Percentiles rank a stretch among this genome's conserved stretches.
phyloP scores from a whole-genome alignment of 2,113 vertebrate genomes.

The Daboia siamensis region DNA sequence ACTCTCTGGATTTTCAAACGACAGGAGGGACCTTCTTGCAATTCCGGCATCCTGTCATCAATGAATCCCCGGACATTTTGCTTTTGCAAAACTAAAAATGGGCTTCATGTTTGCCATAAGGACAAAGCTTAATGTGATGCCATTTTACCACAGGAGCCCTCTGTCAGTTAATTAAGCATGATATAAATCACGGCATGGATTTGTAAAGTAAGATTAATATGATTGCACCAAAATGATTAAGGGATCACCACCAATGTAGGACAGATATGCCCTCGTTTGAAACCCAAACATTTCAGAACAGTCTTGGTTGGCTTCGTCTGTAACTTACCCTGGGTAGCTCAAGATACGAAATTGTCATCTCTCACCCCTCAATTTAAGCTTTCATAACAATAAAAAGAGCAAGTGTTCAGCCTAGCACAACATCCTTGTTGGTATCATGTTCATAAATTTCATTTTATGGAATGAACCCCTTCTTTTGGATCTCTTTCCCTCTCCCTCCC shows the following conservation, averaged over 20 bases:
- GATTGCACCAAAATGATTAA: conserved; percentile 69
- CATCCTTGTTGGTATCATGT: conserved; percentile 69
- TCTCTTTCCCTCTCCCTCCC: background rate
- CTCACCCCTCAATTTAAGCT: conserved; percentile 79
- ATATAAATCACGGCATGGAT: conserved; percentile 78
- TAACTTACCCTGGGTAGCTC: conserved; percentile 74
- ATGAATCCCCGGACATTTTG: conserved; percentile 80
- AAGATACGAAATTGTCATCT: conserved; percentile 78
- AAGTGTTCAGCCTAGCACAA: conserved; percentile 74
- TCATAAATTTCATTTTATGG: conserved; percentile 73
- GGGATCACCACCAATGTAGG: conserved; percentile 67
- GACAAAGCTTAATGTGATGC: conserved; percentile 74
- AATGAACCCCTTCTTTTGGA: conserved; percentile 9
- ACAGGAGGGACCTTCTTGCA: conserved; percentile 85
- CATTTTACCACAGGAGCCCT: conserved; percentile 77
- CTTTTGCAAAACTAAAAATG: conserved; percentile 79
- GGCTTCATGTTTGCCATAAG: conserved; percentile 80
- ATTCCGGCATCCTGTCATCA: conserved; percentile 88
- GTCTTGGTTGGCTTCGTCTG: conserved; percentile 80
- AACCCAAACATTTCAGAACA: conserved; percentile 77
- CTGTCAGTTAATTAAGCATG: conserved; percentile 86
- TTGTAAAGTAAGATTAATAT: conserved; percentile 82
- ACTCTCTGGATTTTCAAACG: conserved; percentile 84
- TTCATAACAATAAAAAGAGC: conserved; percentile 75
- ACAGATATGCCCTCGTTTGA: conserved; percentile 77